Conservation (phyloP, 30 jellyfish, hydroid and myxozoan genomes). For the Hydractinia symbiolongicarpus region DNA sequence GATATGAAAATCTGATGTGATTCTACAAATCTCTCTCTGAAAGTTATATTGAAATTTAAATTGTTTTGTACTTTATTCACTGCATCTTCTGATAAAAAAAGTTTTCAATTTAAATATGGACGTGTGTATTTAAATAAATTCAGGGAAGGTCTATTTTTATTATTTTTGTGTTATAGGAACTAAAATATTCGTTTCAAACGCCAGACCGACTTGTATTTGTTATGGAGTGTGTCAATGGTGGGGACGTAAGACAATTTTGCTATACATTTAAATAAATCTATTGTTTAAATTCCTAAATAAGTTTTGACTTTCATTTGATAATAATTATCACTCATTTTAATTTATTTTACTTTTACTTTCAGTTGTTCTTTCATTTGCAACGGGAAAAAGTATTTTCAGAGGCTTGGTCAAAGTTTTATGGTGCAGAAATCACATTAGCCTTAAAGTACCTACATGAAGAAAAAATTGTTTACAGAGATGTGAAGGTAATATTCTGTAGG, state of each 20-base stretch:
- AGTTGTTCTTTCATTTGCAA: conserved; percentile 85
- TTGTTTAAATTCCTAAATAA: not conserved
- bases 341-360: conserved; percentile 8
- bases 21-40: no score
- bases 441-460: conserved; percentile 80
- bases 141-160: no score
- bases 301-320: conserved; percentile 4
- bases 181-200: conserved; percentile 79
- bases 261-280: no score
- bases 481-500: conserved; percentile 49
- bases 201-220: conserved; percentile 83
- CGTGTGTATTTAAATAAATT: no score
- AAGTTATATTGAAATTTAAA: no score
- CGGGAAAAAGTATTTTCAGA: conserved; percentile 86
- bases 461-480: conserved; percentile 85
- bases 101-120: no score
- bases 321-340: not conserved
- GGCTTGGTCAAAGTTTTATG: conserved; percentile 87
- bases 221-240: conserved; percentile 94
- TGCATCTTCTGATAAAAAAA: no score
- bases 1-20: no score
- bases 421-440: conserved; percentile 93
- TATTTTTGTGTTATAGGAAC: conserved; percentile 37
- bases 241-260: conserved; percentile 61
- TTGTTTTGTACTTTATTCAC: no score